phyloP scores from a whole-genome alignment of 2,888 invertebrate genomes.

The Sicus ferrugineus region DNA sequence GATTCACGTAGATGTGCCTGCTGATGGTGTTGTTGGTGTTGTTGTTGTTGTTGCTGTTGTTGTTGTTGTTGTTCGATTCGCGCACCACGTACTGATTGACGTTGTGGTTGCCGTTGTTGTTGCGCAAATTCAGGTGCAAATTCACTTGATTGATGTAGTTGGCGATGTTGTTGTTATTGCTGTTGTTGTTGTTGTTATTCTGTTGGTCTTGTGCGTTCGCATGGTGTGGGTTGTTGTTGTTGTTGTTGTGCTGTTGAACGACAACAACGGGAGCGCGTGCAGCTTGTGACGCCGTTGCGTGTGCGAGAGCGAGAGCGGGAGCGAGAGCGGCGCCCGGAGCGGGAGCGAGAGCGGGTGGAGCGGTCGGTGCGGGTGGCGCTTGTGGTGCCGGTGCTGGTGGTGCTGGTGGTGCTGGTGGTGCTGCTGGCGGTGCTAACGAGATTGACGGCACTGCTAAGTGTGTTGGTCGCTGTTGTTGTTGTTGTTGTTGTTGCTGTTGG shows the following conservation, averaged over 20 bases:
- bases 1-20: conserved; percentile 62
- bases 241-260: conserved; percentile 49
- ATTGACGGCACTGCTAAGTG: conserved; percentile 42
- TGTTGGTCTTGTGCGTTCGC: neutral
- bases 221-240: conserved; percentile 33
- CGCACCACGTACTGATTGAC: conserved; percentile 29
- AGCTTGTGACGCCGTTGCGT: conserved; percentile 37
- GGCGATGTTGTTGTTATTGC: conserved; percentile 43
- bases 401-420: conserved; percentile 41
- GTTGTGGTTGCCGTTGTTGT: conserved; percentile 42
- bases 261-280: conserved; percentile 36
- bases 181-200: conserved; percentile 41
- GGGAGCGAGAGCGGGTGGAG: conserved; percentile 31
- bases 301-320: conserved; percentile 18
- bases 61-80: conserved; percentile 6
- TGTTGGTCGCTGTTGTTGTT: conserved; percentile 33
- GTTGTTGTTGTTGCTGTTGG: conserved; percentile 35
- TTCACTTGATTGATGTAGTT: conserved; percentile 50
- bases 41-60: conserved; percentile 54
- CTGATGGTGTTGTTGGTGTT: conserved; percentile 48
- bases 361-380: conserved; percentile 37
- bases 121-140: conserved; percentile 47
- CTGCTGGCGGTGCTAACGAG: conserved; percentile 39
- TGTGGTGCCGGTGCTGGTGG: conserved; percentile 40
- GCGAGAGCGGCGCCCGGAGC: conserved; percentile 35